Percentiles rank a stretch among this genome's conserved stretches.
Evolutionary conservation across 2,113 vertebrate species (phyloP).

Genomic region (Bujurquina vittata): DNA sequence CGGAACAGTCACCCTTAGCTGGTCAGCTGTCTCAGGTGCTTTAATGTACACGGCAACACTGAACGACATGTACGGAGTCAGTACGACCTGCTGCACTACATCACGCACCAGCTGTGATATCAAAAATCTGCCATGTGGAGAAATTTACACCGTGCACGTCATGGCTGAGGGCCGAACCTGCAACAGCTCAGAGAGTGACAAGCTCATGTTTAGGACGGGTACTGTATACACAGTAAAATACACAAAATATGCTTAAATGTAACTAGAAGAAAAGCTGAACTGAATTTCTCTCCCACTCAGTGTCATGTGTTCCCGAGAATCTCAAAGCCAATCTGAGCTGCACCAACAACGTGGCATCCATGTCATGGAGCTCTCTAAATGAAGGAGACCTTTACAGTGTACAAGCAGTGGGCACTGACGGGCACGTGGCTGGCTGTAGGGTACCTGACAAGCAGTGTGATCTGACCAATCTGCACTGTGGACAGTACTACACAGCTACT

Average conservation of each 20-base stretch:
- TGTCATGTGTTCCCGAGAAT: slow-evolving; percentile 70
- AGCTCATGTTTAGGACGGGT: slow-evolving; percentile 74
- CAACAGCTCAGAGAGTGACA: slow-evolving; percentile 76
- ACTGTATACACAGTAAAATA: background rate
- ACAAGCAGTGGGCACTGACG: slow-evolving; percentile 48
- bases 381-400: slow-evolving; percentile 71
- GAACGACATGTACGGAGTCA: slow-evolving; percentile 43
- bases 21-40: slow-evolving; percentile 67
- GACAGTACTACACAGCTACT: slow-evolving; percentile 70
- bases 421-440: slow-evolving; percentile 60
- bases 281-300: slow-evolving; percentile 43
- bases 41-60: slow-evolving; percentile 75
- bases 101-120: slow-evolving; percentile 66
- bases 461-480: slow-evolving; percentile 73
- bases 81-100: slow-evolving; percentile 65
- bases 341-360: slow-evolving; percentile 68
- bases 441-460: slow-evolving; percentile 62
- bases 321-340: slow-evolving; percentile 71
- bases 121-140: slow-evolving; percentile 73
- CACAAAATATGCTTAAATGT: background rate
- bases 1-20: slow-evolving; percentile 59
- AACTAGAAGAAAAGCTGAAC: background rate
- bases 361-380: slow-evolving; percentile 66
- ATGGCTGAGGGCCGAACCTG: slow-evolving; percentile 76
- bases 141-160: slow-evolving; percentile 71